Percentiles rank a stretch among this genome's conserved stretches.
These are phyloP conservation scores for Phortica variegata DNA, from an alignment of 1,140 invertebrate genomes.

Conservation along the genomic window DNA sequence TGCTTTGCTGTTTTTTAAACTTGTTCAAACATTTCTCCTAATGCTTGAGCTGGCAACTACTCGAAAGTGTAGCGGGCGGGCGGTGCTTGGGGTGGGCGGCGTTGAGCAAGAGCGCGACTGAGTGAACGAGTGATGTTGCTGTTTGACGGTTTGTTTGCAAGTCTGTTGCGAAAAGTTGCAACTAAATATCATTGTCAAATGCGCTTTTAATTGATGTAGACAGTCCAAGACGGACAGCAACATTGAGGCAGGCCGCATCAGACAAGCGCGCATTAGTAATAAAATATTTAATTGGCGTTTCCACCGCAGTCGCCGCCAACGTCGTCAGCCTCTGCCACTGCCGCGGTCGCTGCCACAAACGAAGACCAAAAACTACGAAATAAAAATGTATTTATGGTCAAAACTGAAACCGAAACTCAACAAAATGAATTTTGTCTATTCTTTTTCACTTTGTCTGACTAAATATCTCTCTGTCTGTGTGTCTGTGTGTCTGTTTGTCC, in stretches of 20 bases:
- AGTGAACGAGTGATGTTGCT: too few relatives aligned
- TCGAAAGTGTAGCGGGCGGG: slow-evolving; percentile 11
- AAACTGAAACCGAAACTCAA: slow-evolving; percentile 33
- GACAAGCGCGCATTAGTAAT: slow-evolving; percentile 51
- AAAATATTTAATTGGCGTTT: slow-evolving; percentile 51
- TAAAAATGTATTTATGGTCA: slow-evolving; percentile 38
- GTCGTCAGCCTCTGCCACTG: slow-evolving; percentile 19
- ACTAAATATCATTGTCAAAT: slow-evolving; percentile 51
- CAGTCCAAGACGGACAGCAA: slow-evolving; percentile 42
- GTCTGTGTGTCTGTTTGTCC: slow-evolving; percentile 13
- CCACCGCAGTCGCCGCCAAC: slow-evolving; percentile 18
- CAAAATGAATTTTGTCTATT: slow-evolving; percentile 34
- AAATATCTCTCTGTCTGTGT: too few relatives aligned
- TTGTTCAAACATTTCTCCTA: too few relatives aligned
- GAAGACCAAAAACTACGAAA: slow-evolving; percentile 17
- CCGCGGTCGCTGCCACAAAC: slow-evolving; percentile 8
- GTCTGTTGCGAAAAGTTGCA: background rate
- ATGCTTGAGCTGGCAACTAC: too few relatives aligned
- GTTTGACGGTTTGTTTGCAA: too few relatives aligned
- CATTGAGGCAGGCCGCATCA: slow-evolving; percentile 16
- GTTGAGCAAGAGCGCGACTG: background rate
- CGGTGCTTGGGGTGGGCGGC: slow-evolving; percentile 4
- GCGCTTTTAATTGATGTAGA: slow-evolving; percentile 52
- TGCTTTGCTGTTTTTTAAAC: too few relatives aligned
- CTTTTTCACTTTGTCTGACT: slow-evolving; percentile 14